Conservation (phyloP, 2,888 invertebrate genomes). For the Lasioglossum pauxillum region DNA sequence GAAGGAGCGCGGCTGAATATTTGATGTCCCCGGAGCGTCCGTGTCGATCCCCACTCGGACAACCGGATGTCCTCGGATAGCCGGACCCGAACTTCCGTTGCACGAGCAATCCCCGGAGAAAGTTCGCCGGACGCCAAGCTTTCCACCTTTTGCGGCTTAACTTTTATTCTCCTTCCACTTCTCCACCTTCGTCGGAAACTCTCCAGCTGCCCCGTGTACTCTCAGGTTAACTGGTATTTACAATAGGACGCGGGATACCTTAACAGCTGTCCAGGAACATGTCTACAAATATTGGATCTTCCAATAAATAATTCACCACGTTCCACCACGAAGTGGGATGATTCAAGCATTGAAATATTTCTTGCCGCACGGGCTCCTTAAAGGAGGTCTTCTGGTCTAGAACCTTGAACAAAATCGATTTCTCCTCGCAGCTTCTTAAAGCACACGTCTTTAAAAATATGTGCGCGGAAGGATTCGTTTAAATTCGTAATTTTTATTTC, state of each 20-base stretch:
- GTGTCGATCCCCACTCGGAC: conserved; percentile 43
- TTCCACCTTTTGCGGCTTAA: conserved; percentile 16
- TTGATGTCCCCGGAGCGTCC: conserved; percentile 60
- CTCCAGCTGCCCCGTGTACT: not conserved
- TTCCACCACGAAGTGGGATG: not conserved
- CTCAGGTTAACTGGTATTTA: not conserved
- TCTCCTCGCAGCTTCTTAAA: not conserved
- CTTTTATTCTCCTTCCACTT: not conserved
- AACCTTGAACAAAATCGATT: not conserved
- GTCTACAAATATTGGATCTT: not conserved
- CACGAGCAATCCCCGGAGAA: conserved; percentile 25
- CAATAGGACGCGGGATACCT: not conserved
- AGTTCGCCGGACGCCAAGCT: conserved; percentile 39
- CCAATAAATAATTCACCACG: not conserved
- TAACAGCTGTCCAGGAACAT: not conserved
- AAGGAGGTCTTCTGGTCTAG: not conserved
- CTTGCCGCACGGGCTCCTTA: not conserved
- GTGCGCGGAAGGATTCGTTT: not conserved
- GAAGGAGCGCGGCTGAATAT: conserved; percentile 55
- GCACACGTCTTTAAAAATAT: not conserved
- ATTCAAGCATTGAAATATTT: conserved; percentile 6
- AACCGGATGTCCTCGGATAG: conserved; percentile 33
- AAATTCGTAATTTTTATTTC: not conserved
- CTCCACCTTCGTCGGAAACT: not conserved
- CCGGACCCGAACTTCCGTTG: conserved; percentile 32